Base-by-base conservation (phyloP, 2,888 invertebrate species). In the Drosophila prostipennis region DNA sequence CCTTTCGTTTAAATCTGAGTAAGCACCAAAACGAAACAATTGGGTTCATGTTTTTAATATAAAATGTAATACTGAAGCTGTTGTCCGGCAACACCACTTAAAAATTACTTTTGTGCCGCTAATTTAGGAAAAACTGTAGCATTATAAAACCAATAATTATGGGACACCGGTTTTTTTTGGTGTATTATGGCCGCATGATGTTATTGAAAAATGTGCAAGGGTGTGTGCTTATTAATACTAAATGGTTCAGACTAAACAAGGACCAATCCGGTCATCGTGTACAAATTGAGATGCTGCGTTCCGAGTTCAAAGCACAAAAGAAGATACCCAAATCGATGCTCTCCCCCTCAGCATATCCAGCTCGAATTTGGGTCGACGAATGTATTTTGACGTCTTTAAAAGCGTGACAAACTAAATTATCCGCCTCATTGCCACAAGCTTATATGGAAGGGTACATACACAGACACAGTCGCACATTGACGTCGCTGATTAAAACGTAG, bases 321-420 rank as follows among this genome's bases (percentile, higher is more conserved):
- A 14, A 29, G 46, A 14, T 46, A 16, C 14, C 29, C 14, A 32
- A 14, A 14, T 6, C n/a, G 46, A 5, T 23, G 29, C 16, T 36
- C 26, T 29, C 42, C 16, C 42, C 34, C 16, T 16, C 7, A 16
- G 10, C 16, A 29, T 29, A 6, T 19, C 16, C 19, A 53, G 43
- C 13, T 43, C 43, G 32, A 49, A 39, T 55, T 37, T 29, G 26
- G 54, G 65, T 64, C 48, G 54, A 54, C 13, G 19, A 32, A 40
- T 43, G 16, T 68, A 26, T 56, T 67, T 56, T 51, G 43, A 46
- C 43, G 39, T 57, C 36, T 57, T 68, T 52, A 40, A 52, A 51
- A 69, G 69, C 46, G 52, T 57, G 40, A 52, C 69, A 69, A 69
- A 69, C 32, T 36, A 37, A 57, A 57, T 69, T 48, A 69, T 69